Conservation (phyloP, 1,140 invertebrate genomes). For the Oryctes rhinoceros region DNA sequence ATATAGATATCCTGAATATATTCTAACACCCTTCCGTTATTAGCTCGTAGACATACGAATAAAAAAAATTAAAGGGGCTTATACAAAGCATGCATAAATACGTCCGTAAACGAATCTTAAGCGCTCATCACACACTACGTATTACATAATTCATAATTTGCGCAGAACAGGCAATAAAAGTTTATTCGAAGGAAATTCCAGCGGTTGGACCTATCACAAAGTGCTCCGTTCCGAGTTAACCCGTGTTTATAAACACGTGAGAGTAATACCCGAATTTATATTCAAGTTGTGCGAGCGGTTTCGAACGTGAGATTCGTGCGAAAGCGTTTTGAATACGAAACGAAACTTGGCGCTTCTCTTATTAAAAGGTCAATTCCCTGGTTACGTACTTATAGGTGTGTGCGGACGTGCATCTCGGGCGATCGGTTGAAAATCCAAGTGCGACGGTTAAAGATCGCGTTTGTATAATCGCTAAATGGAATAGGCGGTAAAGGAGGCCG, state of each 20-base stretch:
- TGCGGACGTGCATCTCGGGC: too few species aligned
- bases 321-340: neutral
- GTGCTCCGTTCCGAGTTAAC: neutral
- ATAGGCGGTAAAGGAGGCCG: too few species aligned
- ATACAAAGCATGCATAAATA: neutral
- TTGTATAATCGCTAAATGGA: too few species aligned
- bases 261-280: slow-evolving; percentile 1
- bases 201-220: neutral
- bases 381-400: neutral
- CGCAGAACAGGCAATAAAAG: neutral
- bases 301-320: slow-evolving; percentile 9
- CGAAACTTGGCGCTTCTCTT: neutral
- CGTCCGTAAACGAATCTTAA: neutral
- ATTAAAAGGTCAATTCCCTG: slow-evolving; percentile 14
- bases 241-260: neutral
- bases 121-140: neutral
- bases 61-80: too few species aligned
- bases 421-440: too few species aligned
- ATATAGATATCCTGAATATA: too few species aligned
- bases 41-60: too few species aligned
- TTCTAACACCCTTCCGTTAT: too few species aligned
- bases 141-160: slow-evolving; percentile 1
- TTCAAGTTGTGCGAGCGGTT: neutral
- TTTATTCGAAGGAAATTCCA: slow-evolving; percentile 13
- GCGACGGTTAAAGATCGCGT: too few species aligned